Percentiles rank a stretch among this genome's conserved stretches.
phyloP scores from a whole-genome alignment of 2,888 invertebrate species.

The Crossocerus cetratus region DNA sequence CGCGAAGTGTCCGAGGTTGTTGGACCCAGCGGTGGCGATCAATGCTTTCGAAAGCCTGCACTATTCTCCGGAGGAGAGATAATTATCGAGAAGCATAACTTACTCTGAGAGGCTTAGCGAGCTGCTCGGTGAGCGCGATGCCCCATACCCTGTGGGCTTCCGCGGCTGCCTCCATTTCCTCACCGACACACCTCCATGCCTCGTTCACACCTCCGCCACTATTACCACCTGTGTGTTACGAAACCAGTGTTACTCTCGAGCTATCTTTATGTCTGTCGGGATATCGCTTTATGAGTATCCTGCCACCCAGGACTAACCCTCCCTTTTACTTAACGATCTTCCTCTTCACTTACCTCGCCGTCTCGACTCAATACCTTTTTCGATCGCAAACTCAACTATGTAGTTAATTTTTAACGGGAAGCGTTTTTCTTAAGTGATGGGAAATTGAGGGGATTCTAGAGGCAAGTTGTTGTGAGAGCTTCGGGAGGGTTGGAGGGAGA shows the following conservation, averaged over 20 bases:
- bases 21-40: too few species aligned
- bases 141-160: constrained; percentile 93
- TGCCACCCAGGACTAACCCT: neutral
- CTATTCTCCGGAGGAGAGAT: neutral
- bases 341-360: too few species aligned
- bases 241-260: constrained; percentile 21
- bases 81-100: constrained; percentile 48
- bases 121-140: constrained; percentile 88
- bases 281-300: neutral
- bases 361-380: too few species aligned
- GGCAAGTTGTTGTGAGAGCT: too few species aligned
- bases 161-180: constrained; percentile 94
- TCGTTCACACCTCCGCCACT: constrained; percentile 89
- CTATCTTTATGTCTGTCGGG: neutral
- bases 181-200: constrained; percentile 93
- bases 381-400: too few species aligned
- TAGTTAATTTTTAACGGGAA: too few species aligned
- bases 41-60: too few species aligned
- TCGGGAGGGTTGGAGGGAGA: too few species aligned
- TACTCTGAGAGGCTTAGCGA: constrained; percentile 92
- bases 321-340: too few species aligned
- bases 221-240: constrained; percentile 79
- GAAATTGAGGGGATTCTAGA: too few species aligned
- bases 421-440: too few species aligned
- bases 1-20: too few species aligned